These are phyloP conservation scores for Mastigias papua DNA, from an alignment of 30 jellyfish, hydroid and myxozoan genomes.

Conservation along the genomic window DNA sequence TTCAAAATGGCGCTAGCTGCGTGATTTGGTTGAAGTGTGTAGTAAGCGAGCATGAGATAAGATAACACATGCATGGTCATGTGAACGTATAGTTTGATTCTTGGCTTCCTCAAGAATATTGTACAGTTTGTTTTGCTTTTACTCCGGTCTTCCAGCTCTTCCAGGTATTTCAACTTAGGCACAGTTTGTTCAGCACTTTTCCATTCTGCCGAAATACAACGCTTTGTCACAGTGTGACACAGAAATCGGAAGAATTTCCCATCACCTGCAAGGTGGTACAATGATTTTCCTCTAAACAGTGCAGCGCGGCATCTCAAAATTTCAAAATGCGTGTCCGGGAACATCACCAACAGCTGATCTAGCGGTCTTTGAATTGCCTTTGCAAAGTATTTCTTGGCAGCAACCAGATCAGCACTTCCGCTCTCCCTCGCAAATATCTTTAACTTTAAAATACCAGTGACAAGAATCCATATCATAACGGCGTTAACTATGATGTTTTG, in stretches of 20 bases:
- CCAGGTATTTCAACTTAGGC: background rate
- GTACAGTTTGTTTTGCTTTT: background rate
- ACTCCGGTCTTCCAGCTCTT: background rate
- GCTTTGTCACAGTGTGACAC: conserved; percentile 1
- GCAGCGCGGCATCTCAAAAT: background rate
- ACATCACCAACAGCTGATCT: background rate
- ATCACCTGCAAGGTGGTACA: conserved; percentile 11
- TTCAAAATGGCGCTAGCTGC: background rate
- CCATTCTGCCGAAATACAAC: background rate
- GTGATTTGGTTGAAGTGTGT: background rate
- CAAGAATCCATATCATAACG: conserved; percentile 1
- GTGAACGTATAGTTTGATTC: background rate
- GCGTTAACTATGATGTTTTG: background rate
- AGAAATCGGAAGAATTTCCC: background rate
- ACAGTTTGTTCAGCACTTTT: background rate
- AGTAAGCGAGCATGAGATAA: background rate
- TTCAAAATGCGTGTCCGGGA: background rate
- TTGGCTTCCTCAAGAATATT: background rate
- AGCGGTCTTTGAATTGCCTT: background rate
- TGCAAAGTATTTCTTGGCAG: background rate
- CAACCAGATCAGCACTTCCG: background rate
- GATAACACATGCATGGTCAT: background rate
- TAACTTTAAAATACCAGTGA: background rate
- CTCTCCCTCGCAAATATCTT: background rate
- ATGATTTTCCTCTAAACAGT: conserved; percentile 3